Conservation (phyloP, 2,113 vertebrate species). For the Xiphophorus couchianus region DNA sequence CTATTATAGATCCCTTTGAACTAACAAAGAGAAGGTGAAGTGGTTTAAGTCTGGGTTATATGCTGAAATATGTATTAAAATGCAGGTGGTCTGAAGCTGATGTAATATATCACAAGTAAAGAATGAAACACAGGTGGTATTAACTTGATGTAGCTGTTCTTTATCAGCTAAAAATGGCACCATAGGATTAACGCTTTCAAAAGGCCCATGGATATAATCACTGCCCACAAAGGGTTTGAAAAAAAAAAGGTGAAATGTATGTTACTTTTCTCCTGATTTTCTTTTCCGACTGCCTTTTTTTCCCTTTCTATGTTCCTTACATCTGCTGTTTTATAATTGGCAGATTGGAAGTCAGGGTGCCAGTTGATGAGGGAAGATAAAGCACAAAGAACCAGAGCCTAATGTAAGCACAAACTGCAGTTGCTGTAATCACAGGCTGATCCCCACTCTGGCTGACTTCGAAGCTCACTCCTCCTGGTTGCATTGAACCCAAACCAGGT, state of each 20-base stretch:
- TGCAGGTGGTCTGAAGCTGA: constrained; percentile 6
- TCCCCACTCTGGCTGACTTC: constrained; percentile 58
- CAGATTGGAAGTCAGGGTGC: constrained; percentile 70
- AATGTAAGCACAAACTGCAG: constrained; percentile 75
- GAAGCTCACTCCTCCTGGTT: constrained; percentile 31
- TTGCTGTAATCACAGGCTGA: constrained; percentile 75
- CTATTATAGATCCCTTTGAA: constrained; percentile 56
- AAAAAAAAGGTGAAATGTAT: neutral
- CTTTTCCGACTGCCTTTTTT: constrained; percentile 1
- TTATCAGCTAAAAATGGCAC: neutral
- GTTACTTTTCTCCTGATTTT: constrained; percentile 16
- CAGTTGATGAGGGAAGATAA: constrained; percentile 59
- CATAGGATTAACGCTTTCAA: constrained; percentile 1
- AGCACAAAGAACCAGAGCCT: constrained; percentile 34
- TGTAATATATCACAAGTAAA: neutral
- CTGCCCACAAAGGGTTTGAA: neutral
- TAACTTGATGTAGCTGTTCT: neutral
- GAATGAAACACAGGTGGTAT: neutral
- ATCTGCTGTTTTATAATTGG: constrained; percentile 65
- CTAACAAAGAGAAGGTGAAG: constrained; percentile 19
- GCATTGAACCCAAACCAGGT: constrained; percentile 35
- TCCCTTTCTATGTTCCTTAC: constrained; percentile 30
- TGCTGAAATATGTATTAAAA: constrained; percentile 40
- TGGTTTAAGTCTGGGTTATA: constrained; percentile 21
- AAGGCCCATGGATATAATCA: neutral